Conservation (phyloP, 1,140 invertebrate species). For the Achatina immaculata region DNA sequence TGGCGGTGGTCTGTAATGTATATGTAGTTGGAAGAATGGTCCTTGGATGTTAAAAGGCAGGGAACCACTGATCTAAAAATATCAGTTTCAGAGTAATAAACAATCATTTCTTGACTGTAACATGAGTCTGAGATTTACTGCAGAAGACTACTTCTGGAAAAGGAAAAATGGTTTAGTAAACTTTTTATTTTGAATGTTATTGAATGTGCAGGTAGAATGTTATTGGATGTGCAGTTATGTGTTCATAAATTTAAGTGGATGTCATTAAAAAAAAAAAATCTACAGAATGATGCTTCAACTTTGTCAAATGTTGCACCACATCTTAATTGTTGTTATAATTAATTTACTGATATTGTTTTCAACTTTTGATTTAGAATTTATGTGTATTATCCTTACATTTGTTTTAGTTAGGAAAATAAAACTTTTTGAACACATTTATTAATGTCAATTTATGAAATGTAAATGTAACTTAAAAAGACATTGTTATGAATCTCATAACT, state of each 20-base stretch:
- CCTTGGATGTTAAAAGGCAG: too few relatives aligned
- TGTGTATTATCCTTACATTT: background rate
- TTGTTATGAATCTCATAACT: constrained; percentile 3
- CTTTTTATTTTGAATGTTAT: background rate
- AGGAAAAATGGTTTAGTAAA: too few relatives aligned
- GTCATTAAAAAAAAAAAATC: background rate
- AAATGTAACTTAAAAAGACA: background rate
- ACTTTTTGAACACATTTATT: constrained; percentile 3
- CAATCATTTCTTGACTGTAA: too few relatives aligned
- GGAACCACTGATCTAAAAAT: too few relatives aligned
- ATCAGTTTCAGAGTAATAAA: too few relatives aligned
- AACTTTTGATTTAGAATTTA: background rate
- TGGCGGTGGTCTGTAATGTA: too few relatives aligned
- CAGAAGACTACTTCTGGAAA: too few relatives aligned
- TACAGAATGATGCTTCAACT: background rate
- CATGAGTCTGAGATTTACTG: too few relatives aligned
- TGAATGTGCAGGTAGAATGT: background rate
- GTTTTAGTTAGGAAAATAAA: background rate
- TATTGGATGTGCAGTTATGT: background rate
- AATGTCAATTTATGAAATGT: background rate
- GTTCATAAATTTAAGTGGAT: background rate
- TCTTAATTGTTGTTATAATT: background rate
- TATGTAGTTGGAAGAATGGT: too few relatives aligned
- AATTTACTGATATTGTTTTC: background rate
- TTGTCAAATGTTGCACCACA: background rate